Percentiles rank a stretch among this genome's conserved stretches.
phyloP scores from a whole-genome alignment of 2,888 invertebrate species.

The Ectemnius lituratus region DNA sequence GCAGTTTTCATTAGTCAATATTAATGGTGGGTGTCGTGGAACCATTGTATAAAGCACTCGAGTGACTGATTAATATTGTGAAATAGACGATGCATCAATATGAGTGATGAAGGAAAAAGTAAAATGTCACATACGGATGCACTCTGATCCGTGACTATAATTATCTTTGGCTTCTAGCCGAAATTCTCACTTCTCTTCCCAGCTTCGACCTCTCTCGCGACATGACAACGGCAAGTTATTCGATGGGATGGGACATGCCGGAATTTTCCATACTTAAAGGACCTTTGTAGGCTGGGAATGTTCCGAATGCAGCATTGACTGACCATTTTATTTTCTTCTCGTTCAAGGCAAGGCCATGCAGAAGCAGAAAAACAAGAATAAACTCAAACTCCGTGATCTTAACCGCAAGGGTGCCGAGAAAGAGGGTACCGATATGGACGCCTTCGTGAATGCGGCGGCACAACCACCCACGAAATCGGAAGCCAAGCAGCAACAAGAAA shows the following conservation, averaged over 20 bases:
- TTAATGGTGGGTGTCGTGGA: no score
- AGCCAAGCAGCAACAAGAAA: conserved; percentile 49
- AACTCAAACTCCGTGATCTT: conserved; percentile 79
- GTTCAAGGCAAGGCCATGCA: conserved; percentile 74
- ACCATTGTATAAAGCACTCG: no score
- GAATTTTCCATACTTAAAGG: neutral
- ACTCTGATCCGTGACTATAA: conserved; percentile 66
- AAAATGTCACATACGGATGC: conserved; percentile 58
- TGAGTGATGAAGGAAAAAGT: conserved; percentile 42
- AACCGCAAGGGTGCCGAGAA: conserved; percentile 81
- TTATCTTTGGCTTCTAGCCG: conserved; percentile 70
- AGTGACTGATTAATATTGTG: no score
- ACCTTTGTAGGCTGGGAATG: no score
- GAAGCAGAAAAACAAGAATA: conserved; percentile 79
- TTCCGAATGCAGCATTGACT: no score
- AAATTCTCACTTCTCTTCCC: conserved; percentile 67
- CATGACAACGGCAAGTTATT: conserved; percentile 34
- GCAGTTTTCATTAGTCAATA: no score
- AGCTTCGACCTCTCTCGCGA: conserved; percentile 51
- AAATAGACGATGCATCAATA: conserved; percentile 1
- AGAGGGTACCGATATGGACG: conserved; percentile 82
- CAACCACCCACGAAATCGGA: conserved; percentile 54
- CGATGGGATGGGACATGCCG: no score
- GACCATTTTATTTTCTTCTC: conserved; percentile 16
- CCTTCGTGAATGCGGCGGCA: conserved; percentile 76